These are phyloP conservation scores for Beroe ovata DNA, from an alignment of 37 sponge, comb jelly and placozoan species.

Conservation along the genomic window DNA sequence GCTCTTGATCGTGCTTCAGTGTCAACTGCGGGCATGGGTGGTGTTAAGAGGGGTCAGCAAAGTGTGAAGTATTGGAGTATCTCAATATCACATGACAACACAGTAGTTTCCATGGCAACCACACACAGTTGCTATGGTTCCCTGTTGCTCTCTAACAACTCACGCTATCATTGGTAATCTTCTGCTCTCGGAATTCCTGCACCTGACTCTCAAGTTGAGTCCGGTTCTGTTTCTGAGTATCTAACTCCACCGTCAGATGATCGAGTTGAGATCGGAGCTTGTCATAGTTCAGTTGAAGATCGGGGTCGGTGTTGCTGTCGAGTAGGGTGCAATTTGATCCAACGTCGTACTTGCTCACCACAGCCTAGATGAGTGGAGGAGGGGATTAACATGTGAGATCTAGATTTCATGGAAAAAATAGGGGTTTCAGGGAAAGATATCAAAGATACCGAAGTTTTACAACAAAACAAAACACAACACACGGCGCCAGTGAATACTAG, in stretches of 20 bases:
- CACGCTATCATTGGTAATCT: conserved; percentile 27
- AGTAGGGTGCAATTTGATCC: conserved; percentile 38
- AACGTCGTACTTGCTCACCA: conserved; percentile 33
- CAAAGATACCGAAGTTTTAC: too few species aligned
- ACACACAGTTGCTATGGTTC: too few species aligned
- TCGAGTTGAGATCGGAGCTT: conserved; percentile 17
- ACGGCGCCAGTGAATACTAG: too few species aligned
- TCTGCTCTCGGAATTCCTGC: neutral
- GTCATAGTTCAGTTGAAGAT: conserved; percentile 39
- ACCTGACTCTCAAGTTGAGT: neutral
- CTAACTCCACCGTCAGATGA: neutral
- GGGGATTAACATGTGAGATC: too few species aligned
- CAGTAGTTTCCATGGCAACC: too few species aligned
- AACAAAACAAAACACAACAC: too few species aligned
- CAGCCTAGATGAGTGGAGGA: conserved; percentile 27
- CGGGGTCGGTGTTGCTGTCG: conserved; percentile 28
- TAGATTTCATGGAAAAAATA: too few species aligned
- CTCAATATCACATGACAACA: too few species aligned
- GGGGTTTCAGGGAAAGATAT: neutral
- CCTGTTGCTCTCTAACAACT: too few species aligned
- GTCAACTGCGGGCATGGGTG: neutral
- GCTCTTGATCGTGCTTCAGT: conserved; percentile 32
- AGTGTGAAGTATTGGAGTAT: too few species aligned
- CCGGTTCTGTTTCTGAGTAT: neutral
- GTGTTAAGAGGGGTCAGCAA: neutral